phyloP scores from a whole-genome alignment of 92 coral and sea anemone genomes.

The Plumapathes pennacea region DNA sequence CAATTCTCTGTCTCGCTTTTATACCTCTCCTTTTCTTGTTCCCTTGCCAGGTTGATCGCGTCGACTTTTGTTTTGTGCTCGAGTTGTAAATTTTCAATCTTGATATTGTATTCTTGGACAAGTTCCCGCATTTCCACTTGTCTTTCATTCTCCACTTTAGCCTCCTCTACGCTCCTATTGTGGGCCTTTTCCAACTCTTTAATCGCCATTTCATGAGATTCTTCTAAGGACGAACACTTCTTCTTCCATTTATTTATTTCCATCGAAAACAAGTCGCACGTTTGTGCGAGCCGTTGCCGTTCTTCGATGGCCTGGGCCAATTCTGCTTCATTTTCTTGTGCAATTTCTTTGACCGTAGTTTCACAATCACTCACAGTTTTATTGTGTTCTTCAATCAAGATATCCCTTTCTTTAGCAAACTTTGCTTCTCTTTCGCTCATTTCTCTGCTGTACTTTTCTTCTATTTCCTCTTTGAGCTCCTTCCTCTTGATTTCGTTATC shows the following conservation, averaged over 20 bases:
- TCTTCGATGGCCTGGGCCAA: not conserved
- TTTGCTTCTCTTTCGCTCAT: slow-evolving; percentile 42
- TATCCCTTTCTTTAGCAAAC: slow-evolving; percentile 10
- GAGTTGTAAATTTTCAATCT: slow-evolving; percentile 6
- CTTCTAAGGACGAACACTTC: too few species aligned
- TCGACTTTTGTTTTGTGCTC: slow-evolving; percentile 16
- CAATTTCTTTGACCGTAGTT: not conserved
- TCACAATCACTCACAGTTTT: slow-evolving; percentile 8
- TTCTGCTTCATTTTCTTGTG: not conserved
- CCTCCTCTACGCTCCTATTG: not conserved
- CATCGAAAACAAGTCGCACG: not conserved
- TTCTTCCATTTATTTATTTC: not conserved
- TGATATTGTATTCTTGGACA: slow-evolving; percentile 28
- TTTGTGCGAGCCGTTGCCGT: not conserved
- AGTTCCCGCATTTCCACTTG: not conserved
- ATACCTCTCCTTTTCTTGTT: slow-evolving; percentile 12
- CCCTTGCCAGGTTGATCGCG: slow-evolving; percentile 10
- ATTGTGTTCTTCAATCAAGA: slow-evolving; percentile 16
- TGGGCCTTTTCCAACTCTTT: not conserved
- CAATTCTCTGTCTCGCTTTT: slow-evolving; percentile 5
- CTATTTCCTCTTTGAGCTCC: slow-evolving; percentile 39
- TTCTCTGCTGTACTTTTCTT: slow-evolving; percentile 43
- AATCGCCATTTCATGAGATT: too few species aligned
- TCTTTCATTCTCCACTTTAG: not conserved
- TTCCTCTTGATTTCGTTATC: slow-evolving; percentile 46